Evolutionary conservation across 2,888 invertebrate species (phyloP).

Genomic region (Hedya salicella): DNA sequence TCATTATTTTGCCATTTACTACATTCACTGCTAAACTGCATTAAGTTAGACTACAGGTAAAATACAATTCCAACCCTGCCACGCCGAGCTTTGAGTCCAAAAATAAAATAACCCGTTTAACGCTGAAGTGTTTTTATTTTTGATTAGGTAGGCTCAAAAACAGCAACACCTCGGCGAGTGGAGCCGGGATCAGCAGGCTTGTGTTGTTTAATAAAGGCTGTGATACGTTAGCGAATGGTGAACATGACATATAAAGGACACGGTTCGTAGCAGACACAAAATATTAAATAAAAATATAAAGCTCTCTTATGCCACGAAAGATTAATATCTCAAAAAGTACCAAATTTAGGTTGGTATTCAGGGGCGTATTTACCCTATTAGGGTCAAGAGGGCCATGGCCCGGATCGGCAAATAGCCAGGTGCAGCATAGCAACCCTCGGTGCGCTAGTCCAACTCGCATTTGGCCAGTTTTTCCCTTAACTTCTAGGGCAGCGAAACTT

Average conservation of each 20-base stretch:
- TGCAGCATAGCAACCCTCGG: too few species aligned
- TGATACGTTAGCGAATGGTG: slow-evolving; percentile 10
- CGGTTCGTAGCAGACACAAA: not conserved
- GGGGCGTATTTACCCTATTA: too few species aligned
- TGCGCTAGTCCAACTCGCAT: too few species aligned
- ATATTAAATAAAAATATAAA: too few species aligned
- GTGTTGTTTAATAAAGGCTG: slow-evolving; percentile 26
- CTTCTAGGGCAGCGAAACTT: too few species aligned
- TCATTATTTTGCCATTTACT: slow-evolving; percentile 39
- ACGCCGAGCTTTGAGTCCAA: not conserved
- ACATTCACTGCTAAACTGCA: slow-evolving; percentile 7
- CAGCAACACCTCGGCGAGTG: slow-evolving; percentile 15
- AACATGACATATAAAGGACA: not conserved
- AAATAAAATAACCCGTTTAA: not conserved
- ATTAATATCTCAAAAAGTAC: too few species aligned
- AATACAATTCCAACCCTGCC: slow-evolving; percentile 9
- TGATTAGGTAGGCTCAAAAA: slow-evolving; percentile 22
- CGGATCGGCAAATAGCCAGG: too few species aligned
- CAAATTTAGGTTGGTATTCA: too few species aligned
- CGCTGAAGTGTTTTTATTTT: not conserved
- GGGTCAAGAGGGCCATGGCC: too few species aligned
- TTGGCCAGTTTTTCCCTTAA: too few species aligned
- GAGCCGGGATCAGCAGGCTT: slow-evolving; percentile 28
- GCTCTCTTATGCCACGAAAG: too few species aligned
- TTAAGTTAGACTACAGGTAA: not conserved